Evolutionary conservation across 1,140 invertebrate species (phyloP).

Genomic region (Odontomachus brunneus): DNA sequence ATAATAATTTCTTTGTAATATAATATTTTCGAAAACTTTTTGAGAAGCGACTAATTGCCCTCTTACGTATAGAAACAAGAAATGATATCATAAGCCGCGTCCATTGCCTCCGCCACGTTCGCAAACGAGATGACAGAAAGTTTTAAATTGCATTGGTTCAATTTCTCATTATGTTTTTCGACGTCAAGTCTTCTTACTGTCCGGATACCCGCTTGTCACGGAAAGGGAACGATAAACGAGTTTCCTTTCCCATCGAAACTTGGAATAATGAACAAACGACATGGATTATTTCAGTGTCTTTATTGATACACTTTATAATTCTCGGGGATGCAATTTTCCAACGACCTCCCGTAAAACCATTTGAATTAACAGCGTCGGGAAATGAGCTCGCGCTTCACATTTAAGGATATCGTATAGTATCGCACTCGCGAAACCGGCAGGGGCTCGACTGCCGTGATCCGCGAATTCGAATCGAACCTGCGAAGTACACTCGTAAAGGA

Average conservation of each 20-base stretch:
- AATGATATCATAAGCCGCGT: background rate
- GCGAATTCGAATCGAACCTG: background rate
- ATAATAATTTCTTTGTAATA: background rate
- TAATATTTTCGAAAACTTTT: background rate
- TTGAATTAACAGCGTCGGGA: constrained; percentile 19
- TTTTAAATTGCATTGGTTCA: background rate
- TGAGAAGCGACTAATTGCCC: background rate
- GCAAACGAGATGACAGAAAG: background rate
- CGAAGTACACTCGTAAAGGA: background rate
- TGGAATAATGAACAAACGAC: constrained; percentile 19
- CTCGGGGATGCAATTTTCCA: constrained; percentile 16
- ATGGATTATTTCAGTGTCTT: constrained; percentile 48
- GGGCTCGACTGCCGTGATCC: constrained; percentile 31
- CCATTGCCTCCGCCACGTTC: too few species aligned
- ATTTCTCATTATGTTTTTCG: background rate
- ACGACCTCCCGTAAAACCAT: background rate
- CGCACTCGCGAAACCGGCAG: background rate
- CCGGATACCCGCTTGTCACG: background rate
- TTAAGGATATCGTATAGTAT: constrained; percentile 28
- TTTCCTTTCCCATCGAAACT: background rate
- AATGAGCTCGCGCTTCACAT: constrained; percentile 26
- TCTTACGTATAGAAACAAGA: background rate
- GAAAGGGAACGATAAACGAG: background rate
- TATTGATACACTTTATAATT: constrained; percentile 68
- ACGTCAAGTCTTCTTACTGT: background rate